Evolutionary conservation across 2,888 invertebrate genomes (phyloP).

Genomic region (Coelinius sp.): DNA sequence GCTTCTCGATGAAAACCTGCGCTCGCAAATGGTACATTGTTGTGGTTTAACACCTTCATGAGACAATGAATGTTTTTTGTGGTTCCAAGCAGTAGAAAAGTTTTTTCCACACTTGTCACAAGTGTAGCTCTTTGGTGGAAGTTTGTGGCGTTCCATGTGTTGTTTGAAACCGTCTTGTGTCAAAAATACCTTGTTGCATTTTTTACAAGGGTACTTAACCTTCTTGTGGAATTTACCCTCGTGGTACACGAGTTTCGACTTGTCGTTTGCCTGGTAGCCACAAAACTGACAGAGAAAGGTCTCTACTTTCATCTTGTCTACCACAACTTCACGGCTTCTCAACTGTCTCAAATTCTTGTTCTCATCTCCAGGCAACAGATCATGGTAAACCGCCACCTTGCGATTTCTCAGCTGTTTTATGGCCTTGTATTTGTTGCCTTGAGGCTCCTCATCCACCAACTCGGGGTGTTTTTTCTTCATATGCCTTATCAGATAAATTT

Average conservation of each 20-base stretch:
- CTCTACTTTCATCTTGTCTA: background rate
- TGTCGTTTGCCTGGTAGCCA: conserved; percentile 57
- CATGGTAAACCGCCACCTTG: background rate
- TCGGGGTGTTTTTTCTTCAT: background rate
- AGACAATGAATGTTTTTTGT: conserved; percentile 41
- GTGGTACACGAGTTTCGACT: conserved; percentile 56
- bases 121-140: conserved; percentile 48
- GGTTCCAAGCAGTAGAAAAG: conserved; percentile 54
- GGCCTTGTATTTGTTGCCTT: background rate
- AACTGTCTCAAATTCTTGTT: background rate
- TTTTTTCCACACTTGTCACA: conserved; percentile 57
- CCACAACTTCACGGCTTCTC: background rate
- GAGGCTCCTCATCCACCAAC: conserved; percentile 46
- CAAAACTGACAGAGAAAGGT: conserved; percentile 41
- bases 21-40: conserved; percentile 47
- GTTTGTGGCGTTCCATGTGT: background rate
- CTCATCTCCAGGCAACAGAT: background rate
- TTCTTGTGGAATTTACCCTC: conserved; percentile 54
- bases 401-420: background rate
- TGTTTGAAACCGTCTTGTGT: background rate
- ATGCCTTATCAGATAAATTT: background rate
- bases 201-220: background rate
- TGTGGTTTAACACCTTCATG: conserved; percentile 42
- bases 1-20: conserved; percentile 48
- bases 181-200: background rate